Percentiles rank a stretch among this genome's conserved stretches.
phyloP scores from a whole-genome alignment of 2,888 invertebrate genomes.

The Matsumyia berberina region DNA sequence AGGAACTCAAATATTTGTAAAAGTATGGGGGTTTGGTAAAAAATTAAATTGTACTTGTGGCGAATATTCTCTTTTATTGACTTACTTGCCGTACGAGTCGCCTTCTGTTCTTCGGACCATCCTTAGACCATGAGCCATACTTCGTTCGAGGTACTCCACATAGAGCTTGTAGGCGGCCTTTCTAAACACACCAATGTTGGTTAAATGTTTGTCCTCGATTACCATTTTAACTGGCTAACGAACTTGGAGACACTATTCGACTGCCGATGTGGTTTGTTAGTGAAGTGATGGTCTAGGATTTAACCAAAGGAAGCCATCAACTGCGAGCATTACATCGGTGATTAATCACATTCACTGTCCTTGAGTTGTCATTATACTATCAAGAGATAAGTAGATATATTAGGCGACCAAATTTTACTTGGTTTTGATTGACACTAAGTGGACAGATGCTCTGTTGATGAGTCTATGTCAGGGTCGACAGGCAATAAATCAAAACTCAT shows the following conservation, averaged over 20 bases:
- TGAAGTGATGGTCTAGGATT: neutral
- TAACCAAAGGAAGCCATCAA: neutral
- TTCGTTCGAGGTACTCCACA: constrained; percentile 61
- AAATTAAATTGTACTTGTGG: no score
- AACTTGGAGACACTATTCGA: neutral
- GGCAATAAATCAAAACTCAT: no score
- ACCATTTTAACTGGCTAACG: constrained; percentile 18
- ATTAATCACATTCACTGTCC: constrained; percentile 20
- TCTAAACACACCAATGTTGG: constrained; percentile 34
- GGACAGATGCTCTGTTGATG: no score
- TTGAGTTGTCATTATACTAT: constrained; percentile 41
- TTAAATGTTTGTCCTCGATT: neutral
- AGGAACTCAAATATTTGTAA: no score
- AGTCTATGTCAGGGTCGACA: no score
- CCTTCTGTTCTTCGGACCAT: constrained; percentile 62
- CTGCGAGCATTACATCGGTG: neutral
- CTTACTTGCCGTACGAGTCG: constrained; percentile 67
- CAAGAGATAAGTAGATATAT: neutral
- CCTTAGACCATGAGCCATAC: constrained; percentile 55
- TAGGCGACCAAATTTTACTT: neutral
- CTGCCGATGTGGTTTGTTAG: neutral
- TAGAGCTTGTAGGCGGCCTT: constrained; percentile 28
- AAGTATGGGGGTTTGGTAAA: no score
- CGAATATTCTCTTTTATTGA: neutral
- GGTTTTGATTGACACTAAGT: constrained; percentile 1